phyloP scores from a whole-genome alignment of 2,888 invertebrate species.

The Empis stercorea region DNA sequence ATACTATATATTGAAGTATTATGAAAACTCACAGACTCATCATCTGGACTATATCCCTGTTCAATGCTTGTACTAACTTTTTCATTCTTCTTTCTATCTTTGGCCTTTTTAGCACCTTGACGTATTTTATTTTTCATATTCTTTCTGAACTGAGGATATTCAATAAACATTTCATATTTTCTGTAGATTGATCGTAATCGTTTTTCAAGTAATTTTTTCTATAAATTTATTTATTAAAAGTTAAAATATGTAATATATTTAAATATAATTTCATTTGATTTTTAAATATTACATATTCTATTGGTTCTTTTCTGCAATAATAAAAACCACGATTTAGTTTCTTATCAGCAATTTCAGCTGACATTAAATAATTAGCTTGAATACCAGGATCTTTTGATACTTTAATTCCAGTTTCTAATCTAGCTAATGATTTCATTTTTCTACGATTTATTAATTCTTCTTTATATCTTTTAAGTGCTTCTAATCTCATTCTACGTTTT shows the following conservation, averaged over 20 bases:
- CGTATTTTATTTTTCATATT: too few species aligned
- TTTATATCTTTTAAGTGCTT: slow-evolving; percentile 1
- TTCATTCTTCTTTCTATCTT: too few species aligned
- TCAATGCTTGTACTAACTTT: too few species aligned
- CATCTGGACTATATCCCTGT: too few species aligned
- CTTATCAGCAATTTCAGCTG: slow-evolving; percentile 6
- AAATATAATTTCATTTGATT: too few species aligned
- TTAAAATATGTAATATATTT: too few species aligned
- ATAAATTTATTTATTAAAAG: background rate
- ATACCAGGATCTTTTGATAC: background rate
- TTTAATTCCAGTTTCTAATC: background rate
- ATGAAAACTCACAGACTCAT: too few species aligned
- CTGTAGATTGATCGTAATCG: slow-evolving; percentile 5
- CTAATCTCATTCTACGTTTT: slow-evolving; percentile 2
- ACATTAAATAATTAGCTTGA: background rate
- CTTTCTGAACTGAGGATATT: too few species aligned
- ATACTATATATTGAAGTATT: too few species aligned
- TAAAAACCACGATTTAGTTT: slow-evolving; percentile 8
- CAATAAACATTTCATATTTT: background rate
- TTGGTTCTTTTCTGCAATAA: slow-evolving; percentile 5
- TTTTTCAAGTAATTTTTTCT: slow-evolving; percentile 4
- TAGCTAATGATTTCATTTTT: background rate
- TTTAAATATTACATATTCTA: slow-evolving; percentile 5
- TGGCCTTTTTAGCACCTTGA: too few species aligned
- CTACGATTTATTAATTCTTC: background rate